Base-by-base conservation (phyloP, 1,140 invertebrate genomes). In the Drosophila orosa region DNA sequence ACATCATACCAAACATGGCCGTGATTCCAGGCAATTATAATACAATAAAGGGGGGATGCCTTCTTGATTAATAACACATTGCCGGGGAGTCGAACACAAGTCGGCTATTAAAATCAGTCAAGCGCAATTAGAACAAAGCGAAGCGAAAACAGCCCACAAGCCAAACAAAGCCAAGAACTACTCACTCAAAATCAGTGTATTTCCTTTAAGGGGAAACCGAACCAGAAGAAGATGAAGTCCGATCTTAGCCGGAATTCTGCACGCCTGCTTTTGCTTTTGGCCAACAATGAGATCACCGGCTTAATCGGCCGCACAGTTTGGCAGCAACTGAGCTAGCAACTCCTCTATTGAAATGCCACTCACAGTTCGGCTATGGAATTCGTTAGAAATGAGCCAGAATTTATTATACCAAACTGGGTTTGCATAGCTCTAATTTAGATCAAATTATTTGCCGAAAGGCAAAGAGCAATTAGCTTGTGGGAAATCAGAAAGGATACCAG, bases 41-140 rank as follows among this genome's bases (percentile, higher is more conserved):
- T 66, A 87, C 75, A 87, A 87, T 89, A 89, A 83, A 83, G 68
- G 63, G 55, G 44, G 69, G n/a, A 52, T 33, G 48, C 57, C 52
- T 48, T 37, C 50, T 89, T 87, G 84, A 87, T 87, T 87, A 90
- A 87, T 87, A 84, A 90, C 80, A 60, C 73, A 65, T 86, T 45
- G 42, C 39, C 37, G 56, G 40, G 25, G 5, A 48, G 25, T 29
- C 47, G 47, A 48, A 48, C 47, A 48, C 47, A 48, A 67, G 40
- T 58, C 61, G 50, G 78, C 80, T 80, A 80, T 90, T 84, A 90
- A 89, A 89, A 37, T 89, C 85, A 90, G 77, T 89, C 77, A 77
- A 84, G 85, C 84, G 84, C 84, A 90, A 84, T 90, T 78, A 80
- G 79, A 90, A 89, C 84, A 89, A 89, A 89, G 84, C 65, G 45